Evolutionary conservation across 2,888 invertebrate species (phyloP), one percentile per base, ranked within the genome.

Genomic region (Embidobia sp.): DNA sequence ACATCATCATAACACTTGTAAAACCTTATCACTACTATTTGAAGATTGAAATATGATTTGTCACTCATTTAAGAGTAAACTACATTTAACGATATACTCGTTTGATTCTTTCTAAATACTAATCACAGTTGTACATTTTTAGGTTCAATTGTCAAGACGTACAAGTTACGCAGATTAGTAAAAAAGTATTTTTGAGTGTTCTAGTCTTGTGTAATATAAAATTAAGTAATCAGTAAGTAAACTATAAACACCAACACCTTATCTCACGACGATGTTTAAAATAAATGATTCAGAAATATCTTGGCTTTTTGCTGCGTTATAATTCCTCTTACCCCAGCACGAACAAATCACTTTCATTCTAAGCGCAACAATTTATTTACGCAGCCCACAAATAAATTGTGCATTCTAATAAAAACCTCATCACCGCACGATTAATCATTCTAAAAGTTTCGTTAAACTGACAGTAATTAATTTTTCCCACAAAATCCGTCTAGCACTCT

Each of bases 141-240:
- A 51, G 37, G 63, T 49, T 27, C 48, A 13, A 7, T 61, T 16
- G 37, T 48, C 46, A 59, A 35, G 27, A 19, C 5, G n/a, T 2
- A 11, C 46, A 61, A 48, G 15, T 37, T 26, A 5, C 35, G 46
- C n/a, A n/a, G n/a, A n/a, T n/a, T n/a, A n/a, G n/a, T n/a, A 19
- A 46, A 33, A 33, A 59, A 59, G 46, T 46, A 46, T 15, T 46
- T 59, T 46, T 42, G n/a, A 57, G 29, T 16, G 15, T 6, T n/a
- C n/a, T n/a, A n/a, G n/a, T n/a, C n/a, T n/a, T n/a, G n/a, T n/a
- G n/a, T n/a, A 13, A 19, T 15, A 29, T 13, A 8, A 22, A 19
- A 10, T 29, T 37, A 11, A 33, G 11, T 26, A n/a, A 33, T 22
- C 4, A 33, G 40, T 59, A 59, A 59, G 59, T 57, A 57, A 44